Evolutionary conservation across 1,140 invertebrate genomes (phyloP).

Genomic region (Cyrtorhinus lividipennis): DNA sequence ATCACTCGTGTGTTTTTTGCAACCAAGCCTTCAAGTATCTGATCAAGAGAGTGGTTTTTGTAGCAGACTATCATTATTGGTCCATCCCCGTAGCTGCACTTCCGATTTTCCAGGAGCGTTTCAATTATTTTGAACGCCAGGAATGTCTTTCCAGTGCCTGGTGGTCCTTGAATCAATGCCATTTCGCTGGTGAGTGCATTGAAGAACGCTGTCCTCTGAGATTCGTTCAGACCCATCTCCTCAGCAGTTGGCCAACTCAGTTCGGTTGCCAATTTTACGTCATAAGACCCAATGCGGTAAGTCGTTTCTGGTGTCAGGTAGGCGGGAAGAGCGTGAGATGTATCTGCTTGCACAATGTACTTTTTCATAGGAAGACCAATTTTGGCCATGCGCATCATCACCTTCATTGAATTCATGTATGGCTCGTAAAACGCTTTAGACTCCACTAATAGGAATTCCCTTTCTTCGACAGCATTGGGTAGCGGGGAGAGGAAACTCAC

Average conservation of each 20-base stretch:
- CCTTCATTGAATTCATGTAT: conserved; percentile 45
- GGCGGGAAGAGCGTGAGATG: conserved; percentile 20
- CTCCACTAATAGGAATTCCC: conserved; percentile 43
- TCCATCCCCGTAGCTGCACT: neutral
- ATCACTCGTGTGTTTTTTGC: conserved; percentile 41
- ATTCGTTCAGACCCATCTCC: conserved; percentile 36
- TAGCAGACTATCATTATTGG: conserved; percentile 62
- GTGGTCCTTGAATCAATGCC: conserved; percentile 62
- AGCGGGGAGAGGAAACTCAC: conserved; percentile 35
- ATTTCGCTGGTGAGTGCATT: conserved; percentile 45
- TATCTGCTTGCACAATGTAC: conserved; percentile 40
- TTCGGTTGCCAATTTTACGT: conserved; percentile 25
- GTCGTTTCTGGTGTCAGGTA: conserved; percentile 22
- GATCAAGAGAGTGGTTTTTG: conserved; percentile 78
- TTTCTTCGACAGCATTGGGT: neutral
- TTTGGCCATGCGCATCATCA: conserved; percentile 37
- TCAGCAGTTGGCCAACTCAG: conserved; percentile 31
- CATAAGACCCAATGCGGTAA: conserved; percentile 1
- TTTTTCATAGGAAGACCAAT: conserved; percentile 44
- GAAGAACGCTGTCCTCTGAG: conserved; percentile 41
- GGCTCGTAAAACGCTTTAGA: conserved; percentile 52
- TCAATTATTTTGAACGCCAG: conserved; percentile 51
- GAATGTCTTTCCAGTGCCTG: conserved; percentile 67
- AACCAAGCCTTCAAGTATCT: conserved; percentile 64
- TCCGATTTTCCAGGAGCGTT: conserved; percentile 38